Conservation (phyloP, 2,797 vertebrate genomes). For the Acestrorhynchus altus region DNA sequence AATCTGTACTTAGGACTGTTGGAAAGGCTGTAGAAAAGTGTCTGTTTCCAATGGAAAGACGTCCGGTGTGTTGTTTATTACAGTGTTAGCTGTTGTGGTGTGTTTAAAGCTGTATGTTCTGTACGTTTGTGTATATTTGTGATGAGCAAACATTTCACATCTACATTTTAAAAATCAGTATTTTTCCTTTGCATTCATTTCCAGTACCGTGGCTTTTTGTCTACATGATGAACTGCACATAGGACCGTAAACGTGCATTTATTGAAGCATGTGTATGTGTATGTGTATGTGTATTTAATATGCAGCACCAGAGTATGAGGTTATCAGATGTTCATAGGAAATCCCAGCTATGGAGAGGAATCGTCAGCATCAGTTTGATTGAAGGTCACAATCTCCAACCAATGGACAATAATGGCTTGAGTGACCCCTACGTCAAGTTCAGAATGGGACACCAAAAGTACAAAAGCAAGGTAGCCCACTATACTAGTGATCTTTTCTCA, state of each 20-base stretch:
- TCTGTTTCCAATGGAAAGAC: background rate
- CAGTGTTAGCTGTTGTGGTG: conserved; percentile 35
- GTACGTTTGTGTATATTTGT: conserved; percentile 22
- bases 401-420: conserved; percentile 92
- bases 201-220: background rate
- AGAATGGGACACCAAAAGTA: conserved; percentile 95
- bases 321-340: conserved; percentile 93
- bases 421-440: conserved; percentile 96
- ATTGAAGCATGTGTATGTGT: conserved; percentile 34
- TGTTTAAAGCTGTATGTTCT: background rate
- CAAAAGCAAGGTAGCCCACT: conserved; percentile 53
- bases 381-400: conserved; percentile 91
- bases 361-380: conserved; percentile 93
- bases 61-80: background rate
- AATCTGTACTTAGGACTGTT: conserved; percentile 16
- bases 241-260: conserved; percentile 28
- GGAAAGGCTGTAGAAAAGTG: background rate
- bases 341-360: conserved; percentile 94
- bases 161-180: background rate
- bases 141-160: background rate
- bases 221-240: conserved; percentile 24
- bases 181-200: conserved; percentile 9
- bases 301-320: conserved; percentile 91
- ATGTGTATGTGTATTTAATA: conserved; percentile 40
- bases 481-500: background rate